Base-by-base conservation (phyloP, 2,797 vertebrate genomes). In the Esox lucius region DNA sequence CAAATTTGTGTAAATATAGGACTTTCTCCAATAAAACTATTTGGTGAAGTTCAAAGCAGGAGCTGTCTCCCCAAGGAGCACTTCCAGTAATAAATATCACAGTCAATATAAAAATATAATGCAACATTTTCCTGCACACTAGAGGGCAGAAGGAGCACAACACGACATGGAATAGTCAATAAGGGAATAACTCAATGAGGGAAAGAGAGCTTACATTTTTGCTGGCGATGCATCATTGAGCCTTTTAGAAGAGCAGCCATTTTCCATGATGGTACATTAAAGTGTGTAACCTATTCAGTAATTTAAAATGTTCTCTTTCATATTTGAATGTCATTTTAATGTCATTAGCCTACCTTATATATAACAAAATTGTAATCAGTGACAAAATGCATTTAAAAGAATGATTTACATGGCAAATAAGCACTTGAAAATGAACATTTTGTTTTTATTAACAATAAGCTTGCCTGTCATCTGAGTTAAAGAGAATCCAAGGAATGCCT, bases 401-500 rank as follows among this genome's bases (percentile, higher is more conserved):
- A 85, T 69, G 78, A 85, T 72, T 83, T 76, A 71, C 77, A 77
- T 83, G 51, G 39, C 19, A 31, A 64, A 87, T 83, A 81, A 69
- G 86, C 84, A 89, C 12, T 13, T 46, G 9, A 42, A 42, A 39
- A 11, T 42, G 3, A 4, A 46, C 42, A 88, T 83, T 90, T 89
- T 89, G 86, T 87, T 85, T 90, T 90, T 91, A 89, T 86, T 85
- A 89, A 86, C 87, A 90, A 88, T 85, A 86, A 86, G 88, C 87
- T 89, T 84, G 86, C 87, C 85, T 28, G 42, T 91, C 86, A 85
- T 91, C 85, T 80, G 78, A 87, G 87, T 90, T 87, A 88, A 91
- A 89, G 89, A 87, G 70, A 90, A 90, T 91, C 89, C 88, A 86
- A 89, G 85, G 90, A 91, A 91, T 86, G 87, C 84, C 86, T 80